phyloP scores from a whole-genome alignment of 1,140 invertebrate genomes.

The Drosophila trapezifrons region DNA sequence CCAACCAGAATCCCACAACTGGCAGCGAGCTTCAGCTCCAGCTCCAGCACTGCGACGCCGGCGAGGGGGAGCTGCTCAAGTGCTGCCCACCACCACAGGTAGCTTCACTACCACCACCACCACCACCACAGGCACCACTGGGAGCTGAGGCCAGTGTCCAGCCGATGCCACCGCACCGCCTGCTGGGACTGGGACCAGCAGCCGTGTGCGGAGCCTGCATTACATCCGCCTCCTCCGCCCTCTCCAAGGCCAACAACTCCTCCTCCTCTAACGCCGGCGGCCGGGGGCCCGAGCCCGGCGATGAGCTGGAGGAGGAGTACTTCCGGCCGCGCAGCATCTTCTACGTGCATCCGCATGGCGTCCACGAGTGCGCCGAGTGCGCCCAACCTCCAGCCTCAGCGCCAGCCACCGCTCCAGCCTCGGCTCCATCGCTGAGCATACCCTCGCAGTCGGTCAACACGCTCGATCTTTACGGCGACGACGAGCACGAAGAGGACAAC shows the following conservation, averaged over 20 bases:
- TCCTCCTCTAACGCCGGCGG: slow-evolving; percentile 30
- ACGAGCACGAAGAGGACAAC: slow-evolving; percentile 10
- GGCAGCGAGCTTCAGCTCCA: slow-evolving; percentile 63
- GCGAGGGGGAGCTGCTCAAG: slow-evolving; percentile 82
- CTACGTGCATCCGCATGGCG: slow-evolving; percentile 85
- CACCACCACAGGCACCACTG: not conserved
- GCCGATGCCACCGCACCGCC: slow-evolving; percentile 87
- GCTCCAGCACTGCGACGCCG: slow-evolving; percentile 71
- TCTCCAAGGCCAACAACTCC: slow-evolving; percentile 80
- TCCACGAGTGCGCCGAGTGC: slow-evolving; percentile 85
- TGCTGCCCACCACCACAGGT: slow-evolving; percentile 76
- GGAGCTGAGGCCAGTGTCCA: slow-evolving; percentile 24
- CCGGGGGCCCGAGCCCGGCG: slow-evolving; percentile 36
- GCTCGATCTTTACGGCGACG: slow-evolving; percentile 48
- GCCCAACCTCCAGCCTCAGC: slow-evolving; percentile 60
- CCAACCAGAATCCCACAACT: slow-evolving; percentile 17
- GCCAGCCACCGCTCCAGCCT: not conserved
- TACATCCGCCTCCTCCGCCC: slow-evolving; percentile 36
- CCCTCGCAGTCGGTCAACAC: slow-evolving; percentile 28
- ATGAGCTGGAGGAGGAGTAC: slow-evolving; percentile 85
- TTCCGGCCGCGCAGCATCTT: slow-evolving; percentile 86
- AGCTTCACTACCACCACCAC: not conserved
- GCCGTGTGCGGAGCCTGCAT: slow-evolving; percentile 87
- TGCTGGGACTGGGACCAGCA: slow-evolving; percentile 86
- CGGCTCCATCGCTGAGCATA: slow-evolving; percentile 4